Conservation (phyloP, 2,888 invertebrate species). For the Stramonita haemastoma region DNA sequence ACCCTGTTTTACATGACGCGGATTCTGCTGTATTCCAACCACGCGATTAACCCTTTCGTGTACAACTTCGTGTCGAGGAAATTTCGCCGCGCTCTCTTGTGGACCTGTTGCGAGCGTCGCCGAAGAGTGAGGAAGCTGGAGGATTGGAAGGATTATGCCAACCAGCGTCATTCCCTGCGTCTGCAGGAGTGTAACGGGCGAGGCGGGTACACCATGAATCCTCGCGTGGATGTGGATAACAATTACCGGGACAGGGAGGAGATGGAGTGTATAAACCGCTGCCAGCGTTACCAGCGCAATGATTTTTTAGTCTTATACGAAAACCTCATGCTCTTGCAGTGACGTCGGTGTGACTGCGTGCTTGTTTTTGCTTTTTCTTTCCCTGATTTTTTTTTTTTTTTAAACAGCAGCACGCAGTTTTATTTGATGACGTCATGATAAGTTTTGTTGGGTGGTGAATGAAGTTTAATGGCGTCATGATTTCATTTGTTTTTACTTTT, state of each 20-base stretch:
- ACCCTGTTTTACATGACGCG: constrained; percentile 52
- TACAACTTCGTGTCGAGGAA: constrained; percentile 57
- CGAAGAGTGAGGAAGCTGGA: constrained; percentile 42
- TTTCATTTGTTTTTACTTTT: no score
- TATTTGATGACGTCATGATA: no score
- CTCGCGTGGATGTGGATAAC: constrained; percentile 43
- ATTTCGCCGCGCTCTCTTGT: constrained; percentile 52
- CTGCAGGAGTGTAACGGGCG: constrained; percentile 20
- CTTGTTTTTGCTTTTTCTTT: neutral
- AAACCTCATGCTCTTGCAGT: constrained; percentile 50
- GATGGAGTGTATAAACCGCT: constrained; percentile 45
- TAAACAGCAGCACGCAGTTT: no score
- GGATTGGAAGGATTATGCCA: constrained; percentile 45
- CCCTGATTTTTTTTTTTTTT: no score
- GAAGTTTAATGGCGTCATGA: no score
- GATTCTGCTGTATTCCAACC: constrained; percentile 55
- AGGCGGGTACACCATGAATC: neutral
- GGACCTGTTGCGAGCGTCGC: constrained; percentile 52
- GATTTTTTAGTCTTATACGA: constrained; percentile 56
- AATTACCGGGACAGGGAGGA: constrained; percentile 45
- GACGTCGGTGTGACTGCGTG: constrained; percentile 26
- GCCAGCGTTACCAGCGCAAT: constrained; percentile 50
- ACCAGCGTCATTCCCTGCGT: constrained; percentile 40
- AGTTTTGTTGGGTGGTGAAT: no score
- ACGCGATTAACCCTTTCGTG: constrained; percentile 57